Conservation (phyloP, 1,140 invertebrate species). For the Whitmania pigra region DNA sequence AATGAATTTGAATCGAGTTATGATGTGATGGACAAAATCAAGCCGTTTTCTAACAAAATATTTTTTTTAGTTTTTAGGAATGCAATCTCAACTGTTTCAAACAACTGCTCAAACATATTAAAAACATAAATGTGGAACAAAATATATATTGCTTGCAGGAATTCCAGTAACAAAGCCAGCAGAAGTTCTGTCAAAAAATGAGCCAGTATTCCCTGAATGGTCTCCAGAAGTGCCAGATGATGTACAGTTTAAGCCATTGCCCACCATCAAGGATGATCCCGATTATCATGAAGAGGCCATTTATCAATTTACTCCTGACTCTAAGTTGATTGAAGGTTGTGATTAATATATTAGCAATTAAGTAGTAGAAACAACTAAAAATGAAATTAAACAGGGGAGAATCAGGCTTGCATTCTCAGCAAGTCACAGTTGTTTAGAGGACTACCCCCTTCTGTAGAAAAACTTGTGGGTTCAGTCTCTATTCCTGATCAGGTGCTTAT, state of each 20-base stretch:
- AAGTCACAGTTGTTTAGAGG: slow-evolving; percentile 12
- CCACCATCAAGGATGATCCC: slow-evolving; percentile 16
- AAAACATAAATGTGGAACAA: too few species aligned
- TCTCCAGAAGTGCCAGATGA: slow-evolving; percentile 13
- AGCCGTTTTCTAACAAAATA: too few species aligned
- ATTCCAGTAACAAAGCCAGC: background rate
- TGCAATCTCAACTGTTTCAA: too few species aligned
- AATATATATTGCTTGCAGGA: background rate
- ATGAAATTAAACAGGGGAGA: background rate
- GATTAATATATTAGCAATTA: background rate
- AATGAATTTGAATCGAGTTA: background rate
- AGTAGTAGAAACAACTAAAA: background rate
- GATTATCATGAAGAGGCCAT: slow-evolving; percentile 15
- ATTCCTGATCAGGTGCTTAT: slow-evolving; percentile 14
- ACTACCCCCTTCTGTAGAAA: background rate
- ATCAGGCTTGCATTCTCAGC: background rate
- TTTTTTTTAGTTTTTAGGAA: too few species aligned
- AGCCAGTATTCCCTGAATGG: slow-evolving; percentile 15
- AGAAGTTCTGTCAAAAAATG: background rate
- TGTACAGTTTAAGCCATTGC: slow-evolving; percentile 11
- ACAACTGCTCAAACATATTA: too few species aligned
- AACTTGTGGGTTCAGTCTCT: background rate
- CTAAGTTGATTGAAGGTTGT: slow-evolving; percentile 15
- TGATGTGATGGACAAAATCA: background rate
- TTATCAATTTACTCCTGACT: slow-evolving; percentile 1